Percentiles rank a stretch among this genome's conserved stretches.
phyloP scores from a whole-genome alignment of 2,113 vertebrate genomes.

The Aphyosemion australe region DNA sequence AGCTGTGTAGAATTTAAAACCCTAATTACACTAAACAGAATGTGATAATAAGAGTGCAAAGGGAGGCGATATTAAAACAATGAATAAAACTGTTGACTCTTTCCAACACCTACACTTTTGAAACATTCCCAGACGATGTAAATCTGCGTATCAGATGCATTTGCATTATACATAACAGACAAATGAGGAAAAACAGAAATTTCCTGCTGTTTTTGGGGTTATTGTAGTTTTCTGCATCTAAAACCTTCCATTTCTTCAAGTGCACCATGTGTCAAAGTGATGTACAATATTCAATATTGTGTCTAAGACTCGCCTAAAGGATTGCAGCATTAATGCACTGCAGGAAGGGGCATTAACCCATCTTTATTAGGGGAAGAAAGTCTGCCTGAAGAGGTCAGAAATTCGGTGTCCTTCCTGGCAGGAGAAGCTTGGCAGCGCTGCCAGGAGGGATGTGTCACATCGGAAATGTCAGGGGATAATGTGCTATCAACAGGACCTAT shows the following conservation, averaged over 20 bases:
- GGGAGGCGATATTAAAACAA: not conserved
- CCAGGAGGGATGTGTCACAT: conserved; percentile 67
- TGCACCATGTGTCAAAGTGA: not conserved
- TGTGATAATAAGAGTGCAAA: conserved; percentile 3
- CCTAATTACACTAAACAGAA: conserved; percentile 18
- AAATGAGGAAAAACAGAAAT: not conserved
- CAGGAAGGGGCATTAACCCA: conserved; percentile 16
- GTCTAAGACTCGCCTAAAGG: conserved; percentile 3
- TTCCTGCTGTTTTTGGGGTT: not conserved
- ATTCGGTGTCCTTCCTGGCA: conserved; percentile 55
- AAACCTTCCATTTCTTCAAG: not conserved
- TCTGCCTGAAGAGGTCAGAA: conserved; percentile 52
- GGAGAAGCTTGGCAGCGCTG: conserved; percentile 50
- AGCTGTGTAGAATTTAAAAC: conserved; percentile 45
- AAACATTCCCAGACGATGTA: no score
- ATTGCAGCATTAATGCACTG: conserved; percentile 15
- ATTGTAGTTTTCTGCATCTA: not conserved
- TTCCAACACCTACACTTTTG: no score
- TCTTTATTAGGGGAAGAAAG: conserved; percentile 42
- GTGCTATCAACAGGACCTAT: conserved; percentile 74
- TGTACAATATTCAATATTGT: not conserved
- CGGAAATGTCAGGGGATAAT: conserved; percentile 79
- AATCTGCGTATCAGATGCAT: not conserved
- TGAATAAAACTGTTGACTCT: not conserved
- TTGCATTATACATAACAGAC: not conserved